phyloP scores from a whole-genome alignment of 2,888 invertebrate species.

The Brachypalpus laphriformis region DNA sequence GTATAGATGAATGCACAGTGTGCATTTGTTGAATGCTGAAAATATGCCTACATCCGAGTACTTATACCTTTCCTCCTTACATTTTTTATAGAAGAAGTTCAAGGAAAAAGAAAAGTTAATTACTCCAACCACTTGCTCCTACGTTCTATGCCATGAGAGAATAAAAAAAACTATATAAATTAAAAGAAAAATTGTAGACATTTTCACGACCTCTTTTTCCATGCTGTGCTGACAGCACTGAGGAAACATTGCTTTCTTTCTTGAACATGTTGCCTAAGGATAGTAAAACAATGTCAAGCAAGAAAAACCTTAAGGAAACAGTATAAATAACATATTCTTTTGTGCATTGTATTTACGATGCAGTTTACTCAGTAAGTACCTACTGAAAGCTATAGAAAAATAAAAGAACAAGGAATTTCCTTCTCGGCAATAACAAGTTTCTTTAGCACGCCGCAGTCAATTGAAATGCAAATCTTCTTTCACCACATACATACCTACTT shows the following conservation, averaged over 20 bases:
- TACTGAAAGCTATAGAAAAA: constrained; percentile 32
- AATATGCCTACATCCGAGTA: too few species aligned
- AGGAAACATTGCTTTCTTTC: constrained; percentile 22
- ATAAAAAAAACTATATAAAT: constrained; percentile 16
- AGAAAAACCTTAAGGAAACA: constrained; percentile 16
- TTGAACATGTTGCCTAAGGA: constrained; percentile 26
- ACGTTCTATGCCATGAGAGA: background rate
- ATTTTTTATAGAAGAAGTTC: background rate
- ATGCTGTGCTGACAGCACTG: constrained; percentile 25
- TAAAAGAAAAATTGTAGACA: constrained; percentile 19
- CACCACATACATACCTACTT: background rate
- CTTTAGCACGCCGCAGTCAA: constrained; percentile 52
- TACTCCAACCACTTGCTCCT: constrained; percentile 2
- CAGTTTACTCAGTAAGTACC: constrained; percentile 36
- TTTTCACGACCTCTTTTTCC: constrained; percentile 13
- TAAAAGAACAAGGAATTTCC: constrained; percentile 45
- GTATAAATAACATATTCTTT: constrained; percentile 41
- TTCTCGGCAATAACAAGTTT: constrained; percentile 47
- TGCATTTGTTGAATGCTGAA: too few species aligned
- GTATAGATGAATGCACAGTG: too few species aligned
- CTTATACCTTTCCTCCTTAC: background rate
- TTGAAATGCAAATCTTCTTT: constrained; percentile 54
- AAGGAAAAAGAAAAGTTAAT: constrained; percentile 13
- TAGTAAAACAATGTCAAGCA: constrained; percentile 12
- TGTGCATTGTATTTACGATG: constrained; percentile 12